Percentiles rank a stretch among this genome's conserved stretches.
Evolutionary conservation across 2,888 invertebrate species (phyloP).

Genomic region (Lamproptera curius): DNA sequence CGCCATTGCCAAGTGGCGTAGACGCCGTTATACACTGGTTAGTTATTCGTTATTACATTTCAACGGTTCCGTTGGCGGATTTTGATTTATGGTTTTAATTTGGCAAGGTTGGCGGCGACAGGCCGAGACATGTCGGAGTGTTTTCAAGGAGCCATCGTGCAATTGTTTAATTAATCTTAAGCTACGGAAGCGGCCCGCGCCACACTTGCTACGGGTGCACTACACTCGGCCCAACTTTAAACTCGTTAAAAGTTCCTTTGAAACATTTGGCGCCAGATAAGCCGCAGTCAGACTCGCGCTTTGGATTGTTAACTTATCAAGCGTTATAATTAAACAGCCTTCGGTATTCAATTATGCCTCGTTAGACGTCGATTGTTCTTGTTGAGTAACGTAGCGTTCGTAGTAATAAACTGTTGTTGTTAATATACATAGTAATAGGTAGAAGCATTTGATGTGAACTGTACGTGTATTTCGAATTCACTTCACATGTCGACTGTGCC

Average conservation of each 20-base stretch:
- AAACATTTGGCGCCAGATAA: conserved; percentile 77
- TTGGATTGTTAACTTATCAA: conserved; percentile 73
- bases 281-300: conserved; percentile 71
- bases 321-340: conserved; percentile 71
- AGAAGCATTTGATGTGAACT: neutral
- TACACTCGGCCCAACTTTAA: conserved; percentile 75
- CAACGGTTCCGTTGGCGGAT: conserved; percentile 66
- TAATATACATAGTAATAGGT: no score
- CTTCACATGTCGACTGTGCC: neutral
- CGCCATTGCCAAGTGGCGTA: neutral
- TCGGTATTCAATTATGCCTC: conserved; percentile 45
- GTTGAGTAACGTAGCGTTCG: no score
- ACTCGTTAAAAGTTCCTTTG: conserved; percentile 78
- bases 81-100: conserved; percentile 77
- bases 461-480: neutral
- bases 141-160: conserved; percentile 76
- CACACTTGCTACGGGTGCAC: conserved; percentile 54
- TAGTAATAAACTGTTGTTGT: no score
- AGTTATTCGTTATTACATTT: conserved; percentile 70
- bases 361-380: conserved; percentile 28
- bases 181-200: conserved; percentile 59
- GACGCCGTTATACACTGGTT: conserved; percentile 35
- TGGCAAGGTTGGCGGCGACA: conserved; percentile 76
- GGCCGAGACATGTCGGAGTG: conserved; percentile 77
- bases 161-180: conserved; percentile 78